Evolutionary conservation across 1,140 invertebrate species (phyloP).

Genomic region (Hermetia illucens): DNA sequence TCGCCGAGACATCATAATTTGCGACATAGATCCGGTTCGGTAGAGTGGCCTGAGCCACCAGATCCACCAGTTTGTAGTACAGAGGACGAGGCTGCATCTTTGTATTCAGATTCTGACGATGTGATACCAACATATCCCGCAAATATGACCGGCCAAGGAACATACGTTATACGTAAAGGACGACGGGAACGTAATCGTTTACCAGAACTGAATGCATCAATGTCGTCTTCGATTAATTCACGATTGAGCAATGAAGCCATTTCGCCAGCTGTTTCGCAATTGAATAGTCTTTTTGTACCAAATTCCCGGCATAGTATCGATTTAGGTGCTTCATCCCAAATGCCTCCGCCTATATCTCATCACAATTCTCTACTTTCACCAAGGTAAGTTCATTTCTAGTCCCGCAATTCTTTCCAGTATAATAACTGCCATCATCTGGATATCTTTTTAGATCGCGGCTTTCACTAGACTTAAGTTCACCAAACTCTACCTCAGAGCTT

Average conservation of each 20-base stretch:
- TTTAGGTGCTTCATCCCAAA: constrained; percentile 37
- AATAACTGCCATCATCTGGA: neutral
- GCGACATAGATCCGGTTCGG: constrained; percentile 24
- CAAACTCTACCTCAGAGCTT: constrained; percentile 2
- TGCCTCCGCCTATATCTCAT: constrained; percentile 10
- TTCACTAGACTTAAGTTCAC: constrained; percentile 8
- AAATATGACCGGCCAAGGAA: constrained; percentile 43
- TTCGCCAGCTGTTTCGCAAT: neutral
- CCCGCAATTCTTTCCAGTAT: neutral
- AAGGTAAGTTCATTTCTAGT: constrained; percentile 4
- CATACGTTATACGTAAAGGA: constrained; percentile 55
- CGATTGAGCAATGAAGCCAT: constrained; percentile 29
- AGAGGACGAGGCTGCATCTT: constrained; percentile 47
- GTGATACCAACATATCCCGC: constrained; percentile 32
- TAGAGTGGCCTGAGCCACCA: constrained; percentile 49
- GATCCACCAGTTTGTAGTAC: constrained; percentile 48
- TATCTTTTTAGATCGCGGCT: constrained; percentile 5
- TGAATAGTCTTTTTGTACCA: constrained; percentile 22
- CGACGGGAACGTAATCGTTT: constrained; percentile 39
- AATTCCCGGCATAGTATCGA: constrained; percentile 45
- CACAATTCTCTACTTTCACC: constrained; percentile 2
- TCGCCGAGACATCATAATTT: neutral
- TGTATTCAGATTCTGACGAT: constrained; percentile 44
- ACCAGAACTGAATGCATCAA: constrained; percentile 17
- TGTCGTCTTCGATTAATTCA: constrained; percentile 40